Evolutionary conservation across 2,888 invertebrate species (phyloP).

Genomic region (Malthinus flaveolus): DNA sequence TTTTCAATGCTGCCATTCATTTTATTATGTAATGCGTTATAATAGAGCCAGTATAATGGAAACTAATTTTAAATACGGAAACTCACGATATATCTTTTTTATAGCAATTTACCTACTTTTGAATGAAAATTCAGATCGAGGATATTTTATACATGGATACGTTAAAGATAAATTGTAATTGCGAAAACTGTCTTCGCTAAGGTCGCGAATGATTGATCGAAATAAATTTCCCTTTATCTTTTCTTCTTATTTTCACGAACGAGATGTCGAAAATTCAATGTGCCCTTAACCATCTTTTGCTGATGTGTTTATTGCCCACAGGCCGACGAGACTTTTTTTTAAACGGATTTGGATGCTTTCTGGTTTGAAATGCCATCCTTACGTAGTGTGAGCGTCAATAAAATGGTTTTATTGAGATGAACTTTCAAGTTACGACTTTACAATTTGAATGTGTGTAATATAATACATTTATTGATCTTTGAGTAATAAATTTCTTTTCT

Average conservation of each 20-base stretch:
- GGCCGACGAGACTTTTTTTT: neutral
- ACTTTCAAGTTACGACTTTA: slow-evolving; percentile 1
- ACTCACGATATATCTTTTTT: too few species aligned
- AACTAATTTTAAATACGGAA: too few species aligned
- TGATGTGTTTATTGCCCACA: neutral
- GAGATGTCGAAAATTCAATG: neutral
- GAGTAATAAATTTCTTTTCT: neutral
- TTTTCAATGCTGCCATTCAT: too few species aligned
- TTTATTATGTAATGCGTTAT: too few species aligned
- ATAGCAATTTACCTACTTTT: too few species aligned
- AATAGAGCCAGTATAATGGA: too few species aligned
- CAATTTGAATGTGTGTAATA: neutral
- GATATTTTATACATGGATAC: too few species aligned
- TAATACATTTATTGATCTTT: neutral
- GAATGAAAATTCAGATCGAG: too few species aligned
- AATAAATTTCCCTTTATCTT: neutral
- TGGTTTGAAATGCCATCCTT: neutral
- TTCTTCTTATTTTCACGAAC: neutral
- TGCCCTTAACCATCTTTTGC: slow-evolving; percentile 1
- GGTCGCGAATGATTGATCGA: slow-evolving; percentile 1
- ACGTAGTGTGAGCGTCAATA: slow-evolving; percentile 1
- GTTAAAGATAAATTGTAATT: neutral
- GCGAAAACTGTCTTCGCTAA: neutral
- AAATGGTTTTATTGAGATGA: slow-evolving; percentile 7
- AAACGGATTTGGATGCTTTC: neutral